Evolutionary conservation across 2,113 vertebrate species (phyloP), one percentile per base, ranked within the genome.

Genomic region (Callipepla californica): DNA sequence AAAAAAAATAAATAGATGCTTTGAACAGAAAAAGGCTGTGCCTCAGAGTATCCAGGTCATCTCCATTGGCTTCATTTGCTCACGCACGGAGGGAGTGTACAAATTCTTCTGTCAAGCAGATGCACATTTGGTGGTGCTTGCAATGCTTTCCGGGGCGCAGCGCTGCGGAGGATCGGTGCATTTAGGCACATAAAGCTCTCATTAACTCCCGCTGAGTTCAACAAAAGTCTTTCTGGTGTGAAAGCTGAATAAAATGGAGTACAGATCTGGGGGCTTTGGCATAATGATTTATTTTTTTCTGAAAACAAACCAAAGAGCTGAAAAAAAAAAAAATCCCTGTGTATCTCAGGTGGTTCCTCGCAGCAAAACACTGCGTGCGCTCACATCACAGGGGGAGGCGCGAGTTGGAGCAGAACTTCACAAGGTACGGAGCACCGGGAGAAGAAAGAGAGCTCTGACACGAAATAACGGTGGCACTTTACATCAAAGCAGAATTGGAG

Each of bases 21-120:
- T 50, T 89, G 86, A 94, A 89, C 90, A 87, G 80, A 67, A 84
- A 89, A 87, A 92, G 89, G 16, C 62, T 76, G 73, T 44, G 94
- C 74, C 78, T 65, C 66, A 23, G 96, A 87, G 96, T 91, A 96
- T 92, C 94, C 94, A 93, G 91, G 95, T 94, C 94, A 95, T 89
- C 94, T 95, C 92, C 92, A 85, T 88, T 86, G 84, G 95, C 90
- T 88, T 70, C 20, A 1, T 78, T 61, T 88, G 93, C 95, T 96
- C 92, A 76, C 26, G 59, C 86, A 28, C 14, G 14, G 89, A 73
- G 89, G 84, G 92, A 93, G 81, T 20, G 63, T 76, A 65, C 66
- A 53, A 84, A 89, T 45, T 87, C 84, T 91, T 48, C 93, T 92
- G 92, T 94, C 92, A 89, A 81, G 34, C 91, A 92, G 91, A 92